phyloP scores from a whole-genome alignment of 2,888 invertebrate species.

The Tinea pellionella region DNA sequence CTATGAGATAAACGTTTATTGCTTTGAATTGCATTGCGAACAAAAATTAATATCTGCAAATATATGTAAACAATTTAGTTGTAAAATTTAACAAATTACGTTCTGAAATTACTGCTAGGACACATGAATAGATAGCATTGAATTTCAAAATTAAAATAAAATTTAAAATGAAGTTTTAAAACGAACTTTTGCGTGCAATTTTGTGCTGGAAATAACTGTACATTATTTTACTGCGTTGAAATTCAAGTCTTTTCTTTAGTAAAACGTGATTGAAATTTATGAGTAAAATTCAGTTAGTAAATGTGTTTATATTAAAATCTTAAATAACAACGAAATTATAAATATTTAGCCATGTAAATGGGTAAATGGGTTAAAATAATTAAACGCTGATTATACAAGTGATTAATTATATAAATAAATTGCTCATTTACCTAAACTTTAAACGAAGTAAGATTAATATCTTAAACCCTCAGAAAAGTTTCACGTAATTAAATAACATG shows the following conservation, averaged over 20 bases:
- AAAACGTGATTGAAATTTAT: not conserved
- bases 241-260: too few relatives aligned
- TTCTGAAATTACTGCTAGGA: not conserved
- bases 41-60: too few relatives aligned
- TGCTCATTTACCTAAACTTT: not conserved
- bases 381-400: not conserved
- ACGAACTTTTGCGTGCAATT: not conserved
- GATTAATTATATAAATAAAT: not conserved
- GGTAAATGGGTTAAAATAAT: not conserved
- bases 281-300: not conserved
- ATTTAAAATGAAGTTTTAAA: not conserved
- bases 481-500: slow-evolving; percentile 4
- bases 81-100: too few relatives aligned
- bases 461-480: not conserved
- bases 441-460: not conserved
- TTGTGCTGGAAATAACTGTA: not conserved
- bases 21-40: too few relatives aligned
- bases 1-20: too few relatives aligned
- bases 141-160: not conserved
- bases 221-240: not conserved
- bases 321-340: too few relatives aligned
- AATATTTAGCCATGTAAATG: too few relatives aligned
- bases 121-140: not conserved
- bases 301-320: too few relatives aligned
- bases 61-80: too few relatives aligned